Conservation (phyloP, 2,888 invertebrate species). For the Oligia strigilis region DNA sequence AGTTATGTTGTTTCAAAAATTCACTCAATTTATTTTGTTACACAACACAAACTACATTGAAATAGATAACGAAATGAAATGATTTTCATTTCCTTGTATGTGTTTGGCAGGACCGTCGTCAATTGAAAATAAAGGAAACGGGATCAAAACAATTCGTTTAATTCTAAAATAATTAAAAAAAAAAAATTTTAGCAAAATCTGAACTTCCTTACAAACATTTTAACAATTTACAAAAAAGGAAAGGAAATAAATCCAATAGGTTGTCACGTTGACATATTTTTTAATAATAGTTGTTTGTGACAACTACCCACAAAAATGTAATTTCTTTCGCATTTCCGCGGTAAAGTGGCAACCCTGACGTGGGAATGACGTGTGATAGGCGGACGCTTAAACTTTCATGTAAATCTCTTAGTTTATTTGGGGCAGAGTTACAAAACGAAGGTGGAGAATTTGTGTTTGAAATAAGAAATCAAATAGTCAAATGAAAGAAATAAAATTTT, state of each 20-base stretch:
- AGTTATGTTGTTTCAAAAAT: not conserved
- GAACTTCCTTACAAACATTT: not conserved
- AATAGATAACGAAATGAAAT: not conserved
- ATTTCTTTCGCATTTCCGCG: conserved; percentile 24
- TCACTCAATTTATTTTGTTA: not conserved
- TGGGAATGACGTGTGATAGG: conserved; percentile 44
- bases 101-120: conserved; percentile 3
- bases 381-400: conserved; percentile 37
- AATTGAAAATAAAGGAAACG: not conserved
- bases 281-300: conserved; percentile 31
- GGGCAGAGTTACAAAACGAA: not conserved
- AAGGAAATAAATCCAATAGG: not conserved
- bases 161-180: not conserved
- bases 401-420: conserved; percentile 17
- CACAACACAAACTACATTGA: not conserved
- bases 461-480: too few species aligned
- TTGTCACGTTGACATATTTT: not conserved
- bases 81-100: not conserved
- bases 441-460: not conserved
- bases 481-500: too few species aligned
- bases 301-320: conserved; percentile 32
- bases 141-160: not conserved
- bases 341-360: conserved; percentile 26
- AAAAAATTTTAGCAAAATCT: too few species aligned
- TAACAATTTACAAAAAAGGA: too few species aligned